phyloP scores from a whole-genome alignment of 2,888 invertebrate species.

The Amphimallon solstitiale region DNA sequence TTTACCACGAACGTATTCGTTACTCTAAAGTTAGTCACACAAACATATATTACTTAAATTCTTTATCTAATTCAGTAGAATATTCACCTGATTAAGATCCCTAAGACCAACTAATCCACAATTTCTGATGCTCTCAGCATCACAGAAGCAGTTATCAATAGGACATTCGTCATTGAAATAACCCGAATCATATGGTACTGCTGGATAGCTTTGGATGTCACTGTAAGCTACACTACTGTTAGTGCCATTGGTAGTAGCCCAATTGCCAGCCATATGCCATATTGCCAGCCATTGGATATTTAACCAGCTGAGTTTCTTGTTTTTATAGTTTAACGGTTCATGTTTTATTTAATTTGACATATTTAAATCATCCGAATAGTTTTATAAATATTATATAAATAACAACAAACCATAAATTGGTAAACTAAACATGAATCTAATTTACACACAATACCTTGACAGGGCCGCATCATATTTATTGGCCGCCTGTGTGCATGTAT shows the following conservation, averaged over 20 bases:
- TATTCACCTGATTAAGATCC: slow-evolving; percentile 75
- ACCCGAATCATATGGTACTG: slow-evolving; percentile 71
- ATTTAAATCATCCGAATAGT: no score
- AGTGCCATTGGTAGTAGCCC: slow-evolving; percentile 67
- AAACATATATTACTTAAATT: no score
- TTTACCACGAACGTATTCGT: slow-evolving; percentile 72
- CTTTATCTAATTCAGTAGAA: background rate
- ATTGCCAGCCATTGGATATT: no score
- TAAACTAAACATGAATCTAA: no score
- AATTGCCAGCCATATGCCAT: slow-evolving; percentile 80
- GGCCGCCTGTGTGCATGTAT: no score
- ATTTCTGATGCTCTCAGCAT: slow-evolving; percentile 69
- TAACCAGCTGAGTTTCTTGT: no score
- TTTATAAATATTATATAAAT: no score
- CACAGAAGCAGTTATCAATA: slow-evolving; percentile 72
- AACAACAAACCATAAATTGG: no score
- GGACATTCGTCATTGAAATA: slow-evolving; percentile 78
- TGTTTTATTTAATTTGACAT: no score
- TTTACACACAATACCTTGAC: no score
- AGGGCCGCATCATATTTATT: no score
- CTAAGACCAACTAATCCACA: slow-evolving; percentile 70
- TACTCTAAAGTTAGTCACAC: slow-evolving; percentile 49
- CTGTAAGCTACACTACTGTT: slow-evolving; percentile 69
- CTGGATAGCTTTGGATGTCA: slow-evolving; percentile 60
- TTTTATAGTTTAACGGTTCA: no score